Evolutionary conservation across 2,113 vertebrate species (phyloP).

Genomic region (Hemicordylus capensis): DNA sequence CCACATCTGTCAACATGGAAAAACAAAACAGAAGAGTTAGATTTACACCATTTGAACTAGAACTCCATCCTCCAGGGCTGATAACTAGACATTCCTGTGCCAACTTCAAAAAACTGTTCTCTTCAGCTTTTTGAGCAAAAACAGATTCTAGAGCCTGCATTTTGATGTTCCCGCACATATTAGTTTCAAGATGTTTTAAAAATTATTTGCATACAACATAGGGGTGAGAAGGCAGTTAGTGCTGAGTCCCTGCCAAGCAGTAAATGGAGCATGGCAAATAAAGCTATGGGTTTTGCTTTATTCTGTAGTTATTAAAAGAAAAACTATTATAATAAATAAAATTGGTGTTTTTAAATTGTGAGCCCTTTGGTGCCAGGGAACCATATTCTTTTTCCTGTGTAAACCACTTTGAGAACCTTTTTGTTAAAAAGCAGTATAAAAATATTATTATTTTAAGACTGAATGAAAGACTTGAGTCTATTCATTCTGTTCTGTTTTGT

Average conservation of each 20-base stretch:
- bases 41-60: not conserved
- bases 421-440: too few relatives aligned
- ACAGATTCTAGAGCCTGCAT: not conserved
- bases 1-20: not conserved
- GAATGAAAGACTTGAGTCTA: too few relatives aligned
- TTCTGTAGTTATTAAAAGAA: not conserved
- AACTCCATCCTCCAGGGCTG: not conserved
- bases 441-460: not conserved
- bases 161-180: not conserved
- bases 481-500: not conserved
- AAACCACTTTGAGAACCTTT: too few relatives aligned
- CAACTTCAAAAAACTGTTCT: not conserved
- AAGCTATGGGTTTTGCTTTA: not conserved
- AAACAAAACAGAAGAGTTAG: not conserved
- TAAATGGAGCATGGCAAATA: not conserved
- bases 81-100: not conserved
- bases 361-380: too few relatives aligned
- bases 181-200: not conserved
- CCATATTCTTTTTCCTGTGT: too few relatives aligned
- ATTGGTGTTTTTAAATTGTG: too few relatives aligned
- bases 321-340: too few relatives aligned
- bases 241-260: not conserved
- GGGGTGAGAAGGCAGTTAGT: not conserved
- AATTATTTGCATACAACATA: too few relatives aligned
- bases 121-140: not conserved